Evolutionary conservation across 2,888 invertebrate genomes (phyloP), one percentile per base, ranked within the genome.

Genomic region (Torymus texanus): DNA sequence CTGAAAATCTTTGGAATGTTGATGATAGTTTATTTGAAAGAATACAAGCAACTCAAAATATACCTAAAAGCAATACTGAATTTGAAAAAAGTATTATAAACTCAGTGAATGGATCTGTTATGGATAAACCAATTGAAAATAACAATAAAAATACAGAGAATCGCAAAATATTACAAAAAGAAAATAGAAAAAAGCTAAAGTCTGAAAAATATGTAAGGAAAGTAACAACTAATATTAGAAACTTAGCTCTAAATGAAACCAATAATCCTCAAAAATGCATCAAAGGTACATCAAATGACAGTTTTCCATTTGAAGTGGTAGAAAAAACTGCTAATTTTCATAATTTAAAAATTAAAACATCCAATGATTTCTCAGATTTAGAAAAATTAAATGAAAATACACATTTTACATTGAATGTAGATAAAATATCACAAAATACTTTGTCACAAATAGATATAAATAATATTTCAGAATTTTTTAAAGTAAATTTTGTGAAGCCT

Each of bases 1-100:
- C 85, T 18, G 78, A 83, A 18, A 86, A 90, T 83, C 82, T 90
- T 75, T 90, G 90, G 90, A 80, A 81, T 24, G 79, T 82, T 16
- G 81, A 84, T 58, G 82, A 83, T 68, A 63, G 78, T 41, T n/a
- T 14, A 3, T 88, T 88, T 82, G 87, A 89, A 21, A 87, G 83
- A 83, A 50, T 89, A n/a, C 75, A 71, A 72, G 75, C 82, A n/a
- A 55, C 56, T 59, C 73, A 82, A 70, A 3, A 75, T 18, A 24
- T 12, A 53, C 12, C 51, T 14, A 29, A 79, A 71, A 51, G 55
- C 53, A 58, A 79, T 14, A 65, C 78, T 14, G 78, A 75, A 58
- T 53, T 77, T 59, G 80, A 84, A 51, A 76, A 73, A 78, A 65
- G 21, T 58, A 21, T 78, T 14, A 68, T 83, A n/a, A 76, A 82